Evolutionary conservation across 2,113 vertebrate genomes (phyloP), one percentile per base, ranked within the genome.

Genomic region (Vulpes lagopus): DNA sequence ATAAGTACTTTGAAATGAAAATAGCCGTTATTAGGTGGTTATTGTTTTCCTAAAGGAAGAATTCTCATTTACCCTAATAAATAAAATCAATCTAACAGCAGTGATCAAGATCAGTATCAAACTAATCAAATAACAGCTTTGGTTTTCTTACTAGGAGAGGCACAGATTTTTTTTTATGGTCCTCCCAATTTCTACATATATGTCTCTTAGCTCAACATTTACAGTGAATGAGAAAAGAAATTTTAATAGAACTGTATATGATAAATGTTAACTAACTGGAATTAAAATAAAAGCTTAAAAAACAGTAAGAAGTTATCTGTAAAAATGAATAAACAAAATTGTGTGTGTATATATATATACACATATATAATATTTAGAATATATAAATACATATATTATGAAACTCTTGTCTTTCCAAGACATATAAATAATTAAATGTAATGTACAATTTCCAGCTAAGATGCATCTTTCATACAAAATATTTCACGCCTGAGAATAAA

Each of bases 381-480:
- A 43, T 43, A 43, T 43, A 43, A 55, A 59, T 27, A 93, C 51
- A 59, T 27, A 93, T 14, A 51, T 65, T 95, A 87, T 78, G 12
- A 83, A 92, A 55, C 11, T 80, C 11, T 53, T 88, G n/a, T 81
- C 69, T 35, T 95, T 95, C 49, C 1, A 89, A 97, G 79, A 35
- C 35, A 14, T 83, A 74, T 94, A 94, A 96, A 97, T 97, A 96
- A 96, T 96, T 97, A 84, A 97, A 81, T 32, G 1, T 17, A 60
- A 95, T 92, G 5, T 83, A 97, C 92, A 92, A 96, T 98, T 97
- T 30, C 95, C 35, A 95, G 89, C 51, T 22, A 96, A 97, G 65
- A 81, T 43, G 67, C 51, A 93, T 80, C 23, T 88, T 96, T 96
- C 19, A 73, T 87, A 73, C 23, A 90, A 91, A 25, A 84, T 79